Evolutionary conservation across 2,888 invertebrate species (phyloP).

Genomic region (Cataglyphis livida): DNA sequence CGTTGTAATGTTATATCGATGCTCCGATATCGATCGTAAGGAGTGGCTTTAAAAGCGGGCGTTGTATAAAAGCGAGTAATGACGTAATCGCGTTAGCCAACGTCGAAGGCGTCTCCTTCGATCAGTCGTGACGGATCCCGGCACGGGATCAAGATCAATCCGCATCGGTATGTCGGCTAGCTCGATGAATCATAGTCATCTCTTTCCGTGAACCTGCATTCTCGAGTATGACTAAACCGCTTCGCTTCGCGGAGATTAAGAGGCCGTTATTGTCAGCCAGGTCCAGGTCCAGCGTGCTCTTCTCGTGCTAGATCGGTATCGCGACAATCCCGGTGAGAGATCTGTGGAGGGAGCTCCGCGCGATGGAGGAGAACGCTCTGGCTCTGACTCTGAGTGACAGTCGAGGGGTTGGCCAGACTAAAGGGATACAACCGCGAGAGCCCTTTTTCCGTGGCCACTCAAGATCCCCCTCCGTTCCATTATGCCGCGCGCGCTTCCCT

Average conservation of each 20-base stretch:
- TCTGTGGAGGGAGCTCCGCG: background rate
- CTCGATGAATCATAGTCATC: conserved; percentile 52
- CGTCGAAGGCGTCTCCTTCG: conserved; percentile 38
- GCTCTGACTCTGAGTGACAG: conserved; percentile 49
- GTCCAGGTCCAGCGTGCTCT: conserved; percentile 51
- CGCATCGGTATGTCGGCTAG: conserved; percentile 33
- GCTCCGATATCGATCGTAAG: conserved; percentile 35
- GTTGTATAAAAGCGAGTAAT: conserved; percentile 42
- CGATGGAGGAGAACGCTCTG: background rate
- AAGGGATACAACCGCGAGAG: conserved; percentile 57
- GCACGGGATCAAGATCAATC: conserved; percentile 57
- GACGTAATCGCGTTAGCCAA: conserved; percentile 37
- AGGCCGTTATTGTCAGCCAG: conserved; percentile 55
- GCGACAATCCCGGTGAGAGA: conserved; percentile 43
- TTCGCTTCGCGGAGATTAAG: conserved; percentile 29
- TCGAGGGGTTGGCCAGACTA: conserved; percentile 37
- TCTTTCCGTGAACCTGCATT: conserved; percentile 55
- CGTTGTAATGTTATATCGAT: conserved; percentile 38
- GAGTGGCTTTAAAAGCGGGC: conserved; percentile 18
- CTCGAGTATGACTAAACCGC: conserved; percentile 54
- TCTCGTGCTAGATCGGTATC: conserved; percentile 66
- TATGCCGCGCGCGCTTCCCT: conserved; percentile 56
- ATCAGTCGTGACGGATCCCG: conserved; percentile 35
- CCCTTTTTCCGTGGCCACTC: conserved; percentile 63
- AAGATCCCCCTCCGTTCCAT: conserved; percentile 60